Base-by-base conservation (phyloP, 2,888 invertebrate genomes). In the Hydropsyche betteni region DNA sequence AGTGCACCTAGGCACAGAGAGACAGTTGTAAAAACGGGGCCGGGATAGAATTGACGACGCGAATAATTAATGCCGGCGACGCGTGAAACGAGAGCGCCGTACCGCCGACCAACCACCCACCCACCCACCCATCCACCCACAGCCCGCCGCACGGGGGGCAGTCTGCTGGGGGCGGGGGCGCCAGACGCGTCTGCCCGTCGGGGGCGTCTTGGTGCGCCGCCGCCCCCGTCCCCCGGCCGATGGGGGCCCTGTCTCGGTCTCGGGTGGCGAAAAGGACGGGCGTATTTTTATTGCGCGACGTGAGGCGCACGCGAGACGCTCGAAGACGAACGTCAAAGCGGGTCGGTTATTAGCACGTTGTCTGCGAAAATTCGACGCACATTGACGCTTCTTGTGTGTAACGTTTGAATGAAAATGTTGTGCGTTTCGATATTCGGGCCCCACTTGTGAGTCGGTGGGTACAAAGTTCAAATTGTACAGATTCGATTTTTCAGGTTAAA, bases 21-120 rank as follows among this genome's bases (percentile, higher is more conserved):
- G 52, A 44, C 36, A 50, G 44, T 44, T 50, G 36, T 64, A 64
- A 53, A 70, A 70, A 61, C 8, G 52, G 50, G 16, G 75, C 64
- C 68, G 68, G 64, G 70, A 74, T 34, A 74, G 76, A 76, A 76
- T 76, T 76, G 74, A 74, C 74, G 77, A 76, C 77, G 76, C 74
- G 76, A 76, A 71, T 78, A 78, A 78, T 76, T 76, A 76, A 74
- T 71, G 74, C 72, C 77, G 75, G 77, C 75, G 75, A 77, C 77
- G 77, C 77, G 75, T 75, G 74, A 75, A 77, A 77, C 74, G 75
- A 77, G 75, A 69, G 69, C 69, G 69, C 10, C 14, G 68, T 44
- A 8, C 64, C 38, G 53, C n/a, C n/a, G n/a, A n/a, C n/a, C n/a
- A n/a, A 38, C 70, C 68, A 58, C 14, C 52, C 74, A 14, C 16